Percentiles rank a stretch among this genome's conserved stretches.
Evolutionary conservation across 2,113 vertebrate genomes (phyloP).

Genomic region (Myanophis thanlyinensis): DNA sequence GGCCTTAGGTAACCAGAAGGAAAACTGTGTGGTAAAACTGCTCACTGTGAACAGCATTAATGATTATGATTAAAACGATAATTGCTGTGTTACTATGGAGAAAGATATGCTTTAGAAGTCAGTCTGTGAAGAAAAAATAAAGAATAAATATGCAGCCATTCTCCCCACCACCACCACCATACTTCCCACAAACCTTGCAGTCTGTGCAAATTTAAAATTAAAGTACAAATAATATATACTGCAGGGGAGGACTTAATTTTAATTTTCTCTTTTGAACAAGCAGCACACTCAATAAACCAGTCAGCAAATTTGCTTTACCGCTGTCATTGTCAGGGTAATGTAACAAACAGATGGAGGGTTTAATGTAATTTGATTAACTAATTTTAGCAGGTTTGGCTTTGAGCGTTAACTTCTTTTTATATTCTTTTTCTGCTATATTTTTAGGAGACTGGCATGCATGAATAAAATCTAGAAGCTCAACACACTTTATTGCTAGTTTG

Average conservation of each 20-base stretch:
- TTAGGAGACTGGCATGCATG: conserved; percentile 39
- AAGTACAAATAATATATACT: conserved; percentile 52
- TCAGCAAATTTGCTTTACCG: conserved; percentile 57
- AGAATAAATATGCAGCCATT: conserved; percentile 34
- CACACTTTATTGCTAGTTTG: conserved; percentile 41
- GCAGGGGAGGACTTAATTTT: conserved; percentile 53
- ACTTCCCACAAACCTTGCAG: conserved; percentile 26
- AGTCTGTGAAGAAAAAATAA: conserved; percentile 19
- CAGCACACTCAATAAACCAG: conserved; percentile 55
- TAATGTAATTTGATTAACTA: conserved; percentile 64
- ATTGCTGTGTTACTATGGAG: conserved; percentile 33
- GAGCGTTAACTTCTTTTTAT: conserved; percentile 61
- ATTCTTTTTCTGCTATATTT: conserved; percentile 59
- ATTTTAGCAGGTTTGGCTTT: conserved; percentile 64
- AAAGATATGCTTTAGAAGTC: conserved; percentile 28
- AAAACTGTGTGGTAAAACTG: not conserved
- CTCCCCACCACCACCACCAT: not conserved
- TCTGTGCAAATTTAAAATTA: conserved; percentile 51
- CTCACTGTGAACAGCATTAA: conserved; percentile 38
- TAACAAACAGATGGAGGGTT: conserved; percentile 61
- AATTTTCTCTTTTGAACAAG: conserved; percentile 54
- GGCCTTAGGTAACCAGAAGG: conserved; percentile 11
- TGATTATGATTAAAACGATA: conserved; percentile 38
- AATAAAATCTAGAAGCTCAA: conserved; percentile 58
- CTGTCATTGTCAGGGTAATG: conserved; percentile 55